A percentile compares a stretch with the other conserved stretches of the same genome.
phyloP scores from a whole-genome alignment of 1,140 invertebrate genomes.

The Psix sp. region DNA sequence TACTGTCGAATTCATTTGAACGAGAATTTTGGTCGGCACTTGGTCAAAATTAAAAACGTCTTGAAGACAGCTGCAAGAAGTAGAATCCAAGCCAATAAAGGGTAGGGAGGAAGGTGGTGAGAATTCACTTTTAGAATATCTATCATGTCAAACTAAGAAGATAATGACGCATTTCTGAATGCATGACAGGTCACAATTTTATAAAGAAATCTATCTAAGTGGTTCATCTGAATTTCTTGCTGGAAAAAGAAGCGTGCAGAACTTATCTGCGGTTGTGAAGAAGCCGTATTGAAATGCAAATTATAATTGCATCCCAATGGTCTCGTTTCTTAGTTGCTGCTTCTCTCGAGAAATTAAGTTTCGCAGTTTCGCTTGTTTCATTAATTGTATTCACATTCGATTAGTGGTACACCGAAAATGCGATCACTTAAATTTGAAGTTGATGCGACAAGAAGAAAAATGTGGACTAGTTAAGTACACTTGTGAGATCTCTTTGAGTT shows the following conservation, averaged over 20 bases:
- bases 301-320: constrained; percentile 11
- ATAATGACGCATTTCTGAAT: constrained; percentile 3
- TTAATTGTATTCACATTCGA: constrained; percentile 7
- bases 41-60: too few species aligned
- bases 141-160: constrained; percentile 4
- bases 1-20: too few species aligned
- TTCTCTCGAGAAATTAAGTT: background rate
- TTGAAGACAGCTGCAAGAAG: too few species aligned
- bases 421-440: constrained; percentile 16
- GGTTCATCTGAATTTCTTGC: constrained; percentile 12
- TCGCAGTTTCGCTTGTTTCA: constrained; percentile 1
- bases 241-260: constrained; percentile 1
- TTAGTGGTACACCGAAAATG: background rate
- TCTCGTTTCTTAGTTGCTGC: background rate
- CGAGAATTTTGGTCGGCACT: too few species aligned
- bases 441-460: constrained; percentile 14
- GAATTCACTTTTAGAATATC: constrained; percentile 7
- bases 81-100: background rate
- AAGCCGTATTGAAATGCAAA: constrained; percentile 7
- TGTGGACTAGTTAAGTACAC: constrained; percentile 8
- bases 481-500: constrained; percentile 2
- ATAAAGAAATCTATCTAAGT: background rate
- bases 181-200: background rate
- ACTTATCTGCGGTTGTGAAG: background rate
- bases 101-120: constrained; percentile 2